Base-by-base conservation (phyloP, 2,888 invertebrate species). In the Lasius fuliginosus region DNA sequence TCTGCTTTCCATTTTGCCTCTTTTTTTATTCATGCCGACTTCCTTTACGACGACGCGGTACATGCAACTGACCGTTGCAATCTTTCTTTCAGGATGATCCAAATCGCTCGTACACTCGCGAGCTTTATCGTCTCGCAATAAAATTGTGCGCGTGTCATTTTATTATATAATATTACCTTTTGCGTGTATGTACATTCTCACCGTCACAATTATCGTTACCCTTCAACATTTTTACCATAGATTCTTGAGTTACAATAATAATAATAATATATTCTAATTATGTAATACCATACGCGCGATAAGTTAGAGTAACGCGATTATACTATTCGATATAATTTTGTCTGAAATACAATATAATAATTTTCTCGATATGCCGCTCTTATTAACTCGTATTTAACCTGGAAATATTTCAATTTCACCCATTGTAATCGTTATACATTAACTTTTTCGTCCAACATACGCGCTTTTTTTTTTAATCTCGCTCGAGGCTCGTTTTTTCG, bases 11-110 rank as follows among this genome's bases (percentile, higher is more conserved):
- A 15, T 68, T 77, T 56, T 56, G 49, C n/a, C 11, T 5, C 27
- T 9, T 68, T 42, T 77, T 77, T 77, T 68, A 68, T 77, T 77
- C 56, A 42, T 69, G 15, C 30, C 42, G 30, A 18, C 56, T 69
- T 77, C 9, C 30, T 42, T 58, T 77, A 77, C 30, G 68, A 77
- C n/a, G 53, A 53, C n/a, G 30, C 12, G 77, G 3, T 12, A 56
- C 42, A 42, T 58, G 40, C 58, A 18, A 58, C n/a, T 64, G 40
- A 12, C 42, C 46, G 36, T 18, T 65, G 65, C 23, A 76, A 27
- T 53, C 11, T 53, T 53, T 65, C 36, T 53, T 40, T 65, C 27
- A 27, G 6, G 9, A 8, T 4, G 36, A 76, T 76, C 27, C 12
- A 36, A 76, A 76, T 65, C 49, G 49, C 64, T 12, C 11, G 46